phyloP scores from a whole-genome alignment of 37 sponge, comb jelly and placozoan genomes.

The Tethya wilhelma region DNA sequence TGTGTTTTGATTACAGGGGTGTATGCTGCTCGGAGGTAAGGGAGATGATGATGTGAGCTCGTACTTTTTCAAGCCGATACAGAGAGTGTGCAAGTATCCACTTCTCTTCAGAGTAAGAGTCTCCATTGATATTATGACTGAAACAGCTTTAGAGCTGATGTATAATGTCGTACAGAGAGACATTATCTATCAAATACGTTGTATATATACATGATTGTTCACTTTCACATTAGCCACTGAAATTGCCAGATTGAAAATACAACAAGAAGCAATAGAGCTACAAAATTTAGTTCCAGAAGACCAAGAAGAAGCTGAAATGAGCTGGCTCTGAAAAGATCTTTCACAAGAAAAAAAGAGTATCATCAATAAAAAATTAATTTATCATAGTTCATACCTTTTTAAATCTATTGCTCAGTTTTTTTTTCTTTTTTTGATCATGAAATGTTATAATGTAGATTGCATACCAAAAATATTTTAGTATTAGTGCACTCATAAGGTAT shows the following conservation, averaged over 20 bases:
- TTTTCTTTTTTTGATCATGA: too few species aligned
- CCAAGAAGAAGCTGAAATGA: background rate
- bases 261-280: conserved; percentile 52
- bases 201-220: background rate
- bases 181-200: too few species aligned
- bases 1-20: conserved; percentile 5
- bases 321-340: background rate
- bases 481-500: too few species aligned
- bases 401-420: too few species aligned
- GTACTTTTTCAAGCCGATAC: conserved; percentile 79
- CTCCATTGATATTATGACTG: background rate
- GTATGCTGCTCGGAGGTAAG: conserved; percentile 69
- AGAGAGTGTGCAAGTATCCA: conserved; percentile 89
- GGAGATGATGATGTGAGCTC: conserved; percentile 44
- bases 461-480: too few species aligned
- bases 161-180: too few species aligned
- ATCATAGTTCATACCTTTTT: too few species aligned
- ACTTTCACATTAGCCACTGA: conserved; percentile 22
- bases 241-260: conserved; percentile 38
- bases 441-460: too few species aligned
- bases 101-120: conserved; percentile 73
- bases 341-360: background rate
- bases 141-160: too few species aligned
- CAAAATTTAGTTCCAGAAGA: background rate
- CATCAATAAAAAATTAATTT: too few species aligned